phyloP scores from a whole-genome alignment of 2,888 invertebrate species.

The Crepidodera aurea region DNA sequence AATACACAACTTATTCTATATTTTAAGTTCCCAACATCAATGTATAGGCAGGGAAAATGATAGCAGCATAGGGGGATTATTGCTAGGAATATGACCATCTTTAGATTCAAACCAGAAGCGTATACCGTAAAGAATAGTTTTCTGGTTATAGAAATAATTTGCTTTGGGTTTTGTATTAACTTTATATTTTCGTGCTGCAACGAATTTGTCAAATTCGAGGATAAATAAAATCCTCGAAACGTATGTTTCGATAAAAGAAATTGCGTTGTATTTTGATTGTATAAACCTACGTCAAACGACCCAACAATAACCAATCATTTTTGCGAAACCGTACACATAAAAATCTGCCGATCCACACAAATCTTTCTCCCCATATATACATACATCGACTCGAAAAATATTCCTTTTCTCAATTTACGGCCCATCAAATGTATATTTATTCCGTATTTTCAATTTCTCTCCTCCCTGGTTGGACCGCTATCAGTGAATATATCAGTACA shows the following conservation, averaged over 20 bases:
- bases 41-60: too few species aligned
- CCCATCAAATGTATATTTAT: slow-evolving; percentile 56
- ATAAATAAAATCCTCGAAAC: background rate
- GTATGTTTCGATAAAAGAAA: background rate
- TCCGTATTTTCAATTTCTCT: slow-evolving; percentile 55
- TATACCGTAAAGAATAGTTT: too few species aligned
- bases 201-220: too few species aligned
- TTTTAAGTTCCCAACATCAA: too few species aligned
- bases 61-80: too few species aligned
- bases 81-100: too few species aligned
- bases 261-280: too few species aligned
- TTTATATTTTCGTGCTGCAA: too few species aligned
- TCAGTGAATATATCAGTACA: slow-evolving; percentile 53
- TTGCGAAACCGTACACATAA: slow-evolving; percentile 17
- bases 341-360: slow-evolving; percentile 26
- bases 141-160: too few species aligned
- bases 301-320: slow-evolving; percentile 30
- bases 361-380: slow-evolving; percentile 19
- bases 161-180: too few species aligned
- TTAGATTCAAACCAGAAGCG: too few species aligned
- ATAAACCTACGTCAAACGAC: slow-evolving; percentile 1
- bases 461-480: slow-evolving; percentile 42
- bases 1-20: too few species aligned
- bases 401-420: slow-evolving; percentile 54
- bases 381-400: slow-evolving; percentile 45